Percentiles rank a stretch among this genome's conserved stretches.
These are phyloP conservation scores for Drosophila sp. DNA, from an alignment of 1,140 invertebrate genomes.

Conservation along the genomic window DNA sequence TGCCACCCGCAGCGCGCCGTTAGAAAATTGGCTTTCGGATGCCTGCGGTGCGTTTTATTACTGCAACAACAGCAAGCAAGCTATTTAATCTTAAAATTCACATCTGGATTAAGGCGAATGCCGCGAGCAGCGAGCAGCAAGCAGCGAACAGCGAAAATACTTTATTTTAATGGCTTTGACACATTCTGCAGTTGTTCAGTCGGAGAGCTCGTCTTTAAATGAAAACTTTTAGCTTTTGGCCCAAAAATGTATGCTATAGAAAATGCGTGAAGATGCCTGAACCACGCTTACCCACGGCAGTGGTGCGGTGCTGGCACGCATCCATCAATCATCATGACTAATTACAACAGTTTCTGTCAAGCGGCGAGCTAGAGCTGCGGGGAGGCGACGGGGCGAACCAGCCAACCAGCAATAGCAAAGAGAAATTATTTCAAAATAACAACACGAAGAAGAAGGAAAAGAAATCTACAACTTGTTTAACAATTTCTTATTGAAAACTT, in stretches of 20 bases:
- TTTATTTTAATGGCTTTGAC: slow-evolving; percentile 69
- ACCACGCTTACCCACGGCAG: no score
- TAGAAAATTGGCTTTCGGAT: slow-evolving; percentile 76
- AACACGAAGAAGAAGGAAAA: slow-evolving; percentile 27
- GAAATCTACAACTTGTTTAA: slow-evolving; percentile 69
- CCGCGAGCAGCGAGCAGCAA: slow-evolving; percentile 15
- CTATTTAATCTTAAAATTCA: slow-evolving; percentile 68
- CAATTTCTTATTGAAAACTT: slow-evolving; percentile 81
- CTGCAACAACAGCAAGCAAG: slow-evolving; percentile 39
- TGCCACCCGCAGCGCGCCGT: slow-evolving; percentile 58
- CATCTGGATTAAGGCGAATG: slow-evolving; percentile 64
- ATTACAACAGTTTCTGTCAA: slow-evolving; percentile 72
- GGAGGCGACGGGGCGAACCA: no score
- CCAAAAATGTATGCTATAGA: slow-evolving; percentile 27
- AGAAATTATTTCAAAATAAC: slow-evolving; percentile 12
- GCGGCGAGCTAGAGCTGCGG: slow-evolving; percentile 15
- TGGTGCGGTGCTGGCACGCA: slow-evolving; percentile 17
- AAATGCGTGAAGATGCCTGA: background rate
- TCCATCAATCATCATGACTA: slow-evolving; percentile 79
- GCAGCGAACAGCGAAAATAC: background rate
- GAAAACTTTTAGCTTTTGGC: slow-evolving; percentile 48
- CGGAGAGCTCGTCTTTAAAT: slow-evolving; percentile 37
- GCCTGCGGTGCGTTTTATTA: slow-evolving; percentile 69
- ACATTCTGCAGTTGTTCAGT: slow-evolving; percentile 42
- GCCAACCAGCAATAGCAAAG: no score